These are phyloP conservation scores for Archips xylosteana DNA, from an alignment of 2,888 invertebrate genomes.

Conservation along the genomic window DNA sequence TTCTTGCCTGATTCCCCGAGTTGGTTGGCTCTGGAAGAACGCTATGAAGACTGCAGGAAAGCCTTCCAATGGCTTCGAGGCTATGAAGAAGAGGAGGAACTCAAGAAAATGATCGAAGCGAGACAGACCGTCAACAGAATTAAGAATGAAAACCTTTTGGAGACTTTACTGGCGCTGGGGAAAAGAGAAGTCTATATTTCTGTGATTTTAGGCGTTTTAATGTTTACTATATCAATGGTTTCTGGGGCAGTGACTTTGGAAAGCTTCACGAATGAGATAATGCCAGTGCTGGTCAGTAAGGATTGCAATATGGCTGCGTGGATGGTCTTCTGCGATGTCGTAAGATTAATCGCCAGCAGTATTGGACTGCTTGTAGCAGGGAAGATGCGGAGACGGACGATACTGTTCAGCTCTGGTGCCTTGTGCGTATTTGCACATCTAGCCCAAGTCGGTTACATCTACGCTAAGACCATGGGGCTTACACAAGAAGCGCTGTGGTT, in stretches of 20 bases:
- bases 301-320: background rate
- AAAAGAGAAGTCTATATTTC: background rate
- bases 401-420: background rate
- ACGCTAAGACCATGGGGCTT: background rate
- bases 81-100: conserved; percentile 69
- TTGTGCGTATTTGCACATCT: background rate
- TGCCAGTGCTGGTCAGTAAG: background rate
- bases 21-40: conserved; percentile 84
- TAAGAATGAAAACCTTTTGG: background rate
- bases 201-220: background rate
- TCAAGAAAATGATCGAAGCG: conserved; percentile 66
- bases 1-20: conserved; percentile 86
- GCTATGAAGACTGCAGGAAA: conserved; percentile 77
- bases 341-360: background rate
- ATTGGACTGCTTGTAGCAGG: background rate
- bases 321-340: background rate
- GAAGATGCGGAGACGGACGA: background rate
- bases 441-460: background rate
- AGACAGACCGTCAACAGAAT: conserved; percentile 40
- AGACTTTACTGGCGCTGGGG: background rate
- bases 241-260: background rate
- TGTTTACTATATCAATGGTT: background rate
- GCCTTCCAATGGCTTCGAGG: conserved; percentile 86
- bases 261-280: background rate
- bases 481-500: background rate